phyloP scores from a whole-genome alignment of 2,797 vertebrate genomes.

The Hafferia zeledoni region DNA sequence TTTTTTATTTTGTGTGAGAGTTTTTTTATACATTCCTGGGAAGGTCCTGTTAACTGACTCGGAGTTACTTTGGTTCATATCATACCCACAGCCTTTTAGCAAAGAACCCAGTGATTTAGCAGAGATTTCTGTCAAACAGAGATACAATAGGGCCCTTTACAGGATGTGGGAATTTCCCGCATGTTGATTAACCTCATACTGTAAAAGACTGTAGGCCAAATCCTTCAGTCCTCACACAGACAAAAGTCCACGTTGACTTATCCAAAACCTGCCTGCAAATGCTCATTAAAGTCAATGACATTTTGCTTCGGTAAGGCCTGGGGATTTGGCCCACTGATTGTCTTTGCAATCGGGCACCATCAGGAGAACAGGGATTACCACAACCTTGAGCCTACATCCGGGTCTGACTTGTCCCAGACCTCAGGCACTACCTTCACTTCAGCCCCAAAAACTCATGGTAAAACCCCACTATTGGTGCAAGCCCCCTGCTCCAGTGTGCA shows the following conservation, averaged over 20 bases:
- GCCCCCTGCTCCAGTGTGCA: accelerated
- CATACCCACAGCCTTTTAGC: background rate
- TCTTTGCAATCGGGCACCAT: background rate
- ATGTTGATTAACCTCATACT: constrained; percentile 52
- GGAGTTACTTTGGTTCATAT: constrained; percentile 22
- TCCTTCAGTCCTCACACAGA: constrained; percentile 7
- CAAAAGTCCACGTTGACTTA: constrained; percentile 57
- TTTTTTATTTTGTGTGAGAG: background rate
- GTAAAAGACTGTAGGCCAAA: constrained; percentile 42
- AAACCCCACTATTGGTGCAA: accelerated
- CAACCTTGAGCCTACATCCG: background rate
- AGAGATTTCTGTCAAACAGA: background rate
- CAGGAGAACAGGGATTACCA: background rate
- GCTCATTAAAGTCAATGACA: constrained; percentile 49
- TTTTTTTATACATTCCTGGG: constrained; percentile 7
- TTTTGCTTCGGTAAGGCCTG: background rate
- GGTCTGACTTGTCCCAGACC: background rate
- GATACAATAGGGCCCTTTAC: constrained; percentile 43
- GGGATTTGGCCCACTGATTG: background rate
- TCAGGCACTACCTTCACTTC: background rate
- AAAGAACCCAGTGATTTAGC: background rate
- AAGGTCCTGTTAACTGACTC: constrained; percentile 33
- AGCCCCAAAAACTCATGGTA: background rate
- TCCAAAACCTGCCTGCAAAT: background rate
- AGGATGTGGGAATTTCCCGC: constrained; percentile 49